A percentile compares a stretch with the other conserved stretches of the same genome.
Evolutionary conservation across 2,113 vertebrate genomes (phyloP).

Genomic region (Hyaena hyaena): DNA sequence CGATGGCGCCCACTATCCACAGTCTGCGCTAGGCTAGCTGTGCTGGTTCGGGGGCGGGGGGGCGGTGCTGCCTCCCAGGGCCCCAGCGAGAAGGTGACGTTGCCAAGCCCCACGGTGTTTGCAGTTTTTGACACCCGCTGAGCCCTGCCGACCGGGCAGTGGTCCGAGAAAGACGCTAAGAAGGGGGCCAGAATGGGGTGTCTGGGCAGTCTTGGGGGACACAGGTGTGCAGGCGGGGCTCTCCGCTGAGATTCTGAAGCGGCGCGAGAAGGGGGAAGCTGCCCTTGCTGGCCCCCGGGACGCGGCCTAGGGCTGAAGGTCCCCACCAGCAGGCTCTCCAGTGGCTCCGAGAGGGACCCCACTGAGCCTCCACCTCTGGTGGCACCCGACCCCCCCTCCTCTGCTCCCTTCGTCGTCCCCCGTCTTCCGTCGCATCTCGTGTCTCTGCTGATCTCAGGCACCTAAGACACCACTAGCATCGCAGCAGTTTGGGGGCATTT

Average conservation of each 20-base stretch:
- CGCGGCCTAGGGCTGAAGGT: neutral
- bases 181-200: rapidly evolving
- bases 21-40: rapidly evolving
- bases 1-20: rapidly evolving
- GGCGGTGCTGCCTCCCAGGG: neutral
- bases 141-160: rapidly evolving
- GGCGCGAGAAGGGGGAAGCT: rapidly evolving
- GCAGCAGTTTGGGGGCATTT: conserved; percentile 69
- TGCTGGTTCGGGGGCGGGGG: neutral
- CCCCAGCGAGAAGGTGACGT: neutral
- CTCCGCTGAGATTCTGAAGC: neutral
- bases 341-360: neutral
- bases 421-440: neutral
- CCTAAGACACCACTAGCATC: neutral
- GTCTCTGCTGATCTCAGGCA: conserved; percentile 58
- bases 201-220: neutral
- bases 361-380: too few relatives aligned
- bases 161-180: neutral
- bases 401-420: rapidly evolving
- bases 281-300: neutral
- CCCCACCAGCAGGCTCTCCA: too few relatives aligned
- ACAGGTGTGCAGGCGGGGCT: too few relatives aligned
- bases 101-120: rapidly evolving
- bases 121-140: too few relatives aligned
- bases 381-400: neutral